Conservation (phyloP, 2,797 vertebrate species). For the Oceanodroma leucorhoa region DNA sequence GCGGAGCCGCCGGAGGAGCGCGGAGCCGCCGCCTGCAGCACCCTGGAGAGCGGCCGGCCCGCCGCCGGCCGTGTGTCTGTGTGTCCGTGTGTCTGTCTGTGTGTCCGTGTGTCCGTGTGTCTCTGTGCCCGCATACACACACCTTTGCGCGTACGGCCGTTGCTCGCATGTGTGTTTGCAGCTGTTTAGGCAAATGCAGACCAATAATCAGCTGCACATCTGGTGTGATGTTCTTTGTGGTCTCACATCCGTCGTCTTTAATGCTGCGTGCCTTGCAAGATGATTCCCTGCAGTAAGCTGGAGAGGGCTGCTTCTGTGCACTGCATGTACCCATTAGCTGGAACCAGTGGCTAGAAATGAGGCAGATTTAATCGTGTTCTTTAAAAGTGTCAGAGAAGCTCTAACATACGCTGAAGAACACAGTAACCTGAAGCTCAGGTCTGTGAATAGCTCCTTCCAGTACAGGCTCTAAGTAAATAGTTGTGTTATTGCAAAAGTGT, state of each 20-base stretch:
- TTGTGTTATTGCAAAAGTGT: neutral
- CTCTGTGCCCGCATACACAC: fast-evolving
- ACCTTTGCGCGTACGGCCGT: fast-evolving
- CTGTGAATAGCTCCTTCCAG: neutral
- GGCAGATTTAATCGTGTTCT: neutral
- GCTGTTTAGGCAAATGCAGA: neutral
- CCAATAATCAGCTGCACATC: neutral
- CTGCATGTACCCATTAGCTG: neutral
- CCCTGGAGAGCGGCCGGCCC: conserved; percentile 39
- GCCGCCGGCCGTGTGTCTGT: fast-evolving
- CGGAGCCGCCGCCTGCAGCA: neutral
- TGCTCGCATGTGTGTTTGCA: neutral
- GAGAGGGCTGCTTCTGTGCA: neutral
- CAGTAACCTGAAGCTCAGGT: neutral
- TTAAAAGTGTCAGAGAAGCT: neutral
- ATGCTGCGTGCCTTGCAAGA: neutral
- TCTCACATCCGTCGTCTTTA: neutral
- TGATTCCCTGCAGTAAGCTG: neutral
- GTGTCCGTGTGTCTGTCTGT: fast-evolving
- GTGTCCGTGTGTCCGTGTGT: too few relatives aligned
- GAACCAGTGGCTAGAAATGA: neutral
- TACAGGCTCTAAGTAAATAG: neutral
- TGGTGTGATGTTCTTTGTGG: neutral
- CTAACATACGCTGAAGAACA: neutral
- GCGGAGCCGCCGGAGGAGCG: fast-evolving